Evolutionary conservation across 2,888 invertebrate species (phyloP).

Genomic region (Leptura quadrifasciata): DNA sequence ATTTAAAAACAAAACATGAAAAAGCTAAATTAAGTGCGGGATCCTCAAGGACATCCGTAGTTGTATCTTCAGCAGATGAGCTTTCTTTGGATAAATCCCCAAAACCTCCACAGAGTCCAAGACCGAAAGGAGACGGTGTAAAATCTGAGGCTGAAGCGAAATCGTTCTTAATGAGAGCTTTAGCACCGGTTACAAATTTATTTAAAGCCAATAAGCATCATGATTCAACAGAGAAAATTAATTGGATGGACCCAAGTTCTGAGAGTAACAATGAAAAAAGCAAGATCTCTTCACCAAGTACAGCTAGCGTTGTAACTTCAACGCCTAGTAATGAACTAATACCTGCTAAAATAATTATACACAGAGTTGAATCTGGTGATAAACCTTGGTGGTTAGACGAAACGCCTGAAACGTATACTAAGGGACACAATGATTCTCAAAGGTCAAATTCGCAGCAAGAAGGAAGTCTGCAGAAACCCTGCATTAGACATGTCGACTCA

Average conservation of each 20-base stretch:
- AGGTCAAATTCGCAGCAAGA: slow-evolving; percentile 39
- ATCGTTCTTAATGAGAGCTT: slow-evolving; percentile 83
- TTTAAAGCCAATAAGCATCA: slow-evolving; percentile 76
- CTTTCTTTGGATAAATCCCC: slow-evolving; percentile 74
- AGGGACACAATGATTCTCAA: slow-evolving; percentile 26
- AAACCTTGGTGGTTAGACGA: slow-evolving; percentile 78
- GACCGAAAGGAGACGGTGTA: slow-evolving; percentile 69
- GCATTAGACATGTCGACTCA: slow-evolving; percentile 60
- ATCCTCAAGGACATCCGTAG: slow-evolving; percentile 76
- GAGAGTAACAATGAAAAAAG: slow-evolving; percentile 53
- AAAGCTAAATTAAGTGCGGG: slow-evolving; percentile 65
- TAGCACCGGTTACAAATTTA: slow-evolving; percentile 85
- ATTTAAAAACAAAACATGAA: slow-evolving; percentile 62
- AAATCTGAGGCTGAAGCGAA: slow-evolving; percentile 80
- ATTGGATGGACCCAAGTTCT: slow-evolving; percentile 69
- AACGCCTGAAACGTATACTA: slow-evolving; percentile 9
- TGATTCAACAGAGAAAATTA: slow-evolving; percentile 74
- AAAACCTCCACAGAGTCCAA: slow-evolving; percentile 75
- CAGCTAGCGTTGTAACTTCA: slow-evolving; percentile 28
- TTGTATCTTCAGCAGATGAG: slow-evolving; percentile 77
- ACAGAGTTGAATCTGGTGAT: slow-evolving; percentile 79
- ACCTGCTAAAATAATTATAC: slow-evolving; percentile 70
- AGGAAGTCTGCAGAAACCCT: slow-evolving; percentile 29
- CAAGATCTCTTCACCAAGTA: slow-evolving; percentile 21
- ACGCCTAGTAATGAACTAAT: slow-evolving; percentile 68